Percentiles rank a stretch among this genome's conserved stretches.
Conservation (phyloP, 2,113 vertebrate genomes). For the Trogon surrucura region DNA sequence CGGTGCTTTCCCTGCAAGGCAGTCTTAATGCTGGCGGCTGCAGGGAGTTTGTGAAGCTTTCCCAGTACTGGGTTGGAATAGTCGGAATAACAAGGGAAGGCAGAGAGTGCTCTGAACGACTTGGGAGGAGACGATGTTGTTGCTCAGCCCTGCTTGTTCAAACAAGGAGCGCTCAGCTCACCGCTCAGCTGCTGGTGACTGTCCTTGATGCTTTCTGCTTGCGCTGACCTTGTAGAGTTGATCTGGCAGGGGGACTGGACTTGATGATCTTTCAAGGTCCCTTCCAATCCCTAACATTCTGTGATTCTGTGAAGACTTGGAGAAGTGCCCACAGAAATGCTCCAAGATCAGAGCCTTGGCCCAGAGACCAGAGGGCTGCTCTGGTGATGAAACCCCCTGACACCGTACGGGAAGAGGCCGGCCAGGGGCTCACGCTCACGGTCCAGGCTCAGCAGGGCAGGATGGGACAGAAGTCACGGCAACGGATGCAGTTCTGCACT, state of each 20-base stretch:
- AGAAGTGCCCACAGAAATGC: background rate
- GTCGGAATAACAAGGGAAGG: background rate
- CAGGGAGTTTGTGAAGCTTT: background rate
- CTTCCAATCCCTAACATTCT: too few species aligned
- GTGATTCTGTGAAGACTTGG: too few species aligned
- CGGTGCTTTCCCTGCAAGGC: background rate
- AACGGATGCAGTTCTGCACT: background rate
- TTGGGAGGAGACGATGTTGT: background rate
- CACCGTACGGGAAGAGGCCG: background rate
- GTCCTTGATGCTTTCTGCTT: background rate
- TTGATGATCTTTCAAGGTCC: too few species aligned
- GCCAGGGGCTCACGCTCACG: background rate
- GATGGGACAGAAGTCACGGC: background rate
- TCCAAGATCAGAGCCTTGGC: background rate
- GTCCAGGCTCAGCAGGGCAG: background rate
- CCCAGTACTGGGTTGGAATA: background rate
- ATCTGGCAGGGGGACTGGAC: too few species aligned
- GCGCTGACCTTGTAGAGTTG: background rate
- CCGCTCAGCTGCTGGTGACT: background rate
- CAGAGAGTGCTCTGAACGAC: background rate
- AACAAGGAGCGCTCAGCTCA: accelerated
- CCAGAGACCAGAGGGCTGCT: background rate
- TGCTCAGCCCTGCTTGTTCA: background rate
- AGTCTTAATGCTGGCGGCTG: background rate
- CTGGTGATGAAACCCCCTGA: background rate